These are phyloP conservation scores for Aporrectodea caliginosa DNA, from an alignment of 1,140 invertebrate genomes.

Conservation along the genomic window DNA sequence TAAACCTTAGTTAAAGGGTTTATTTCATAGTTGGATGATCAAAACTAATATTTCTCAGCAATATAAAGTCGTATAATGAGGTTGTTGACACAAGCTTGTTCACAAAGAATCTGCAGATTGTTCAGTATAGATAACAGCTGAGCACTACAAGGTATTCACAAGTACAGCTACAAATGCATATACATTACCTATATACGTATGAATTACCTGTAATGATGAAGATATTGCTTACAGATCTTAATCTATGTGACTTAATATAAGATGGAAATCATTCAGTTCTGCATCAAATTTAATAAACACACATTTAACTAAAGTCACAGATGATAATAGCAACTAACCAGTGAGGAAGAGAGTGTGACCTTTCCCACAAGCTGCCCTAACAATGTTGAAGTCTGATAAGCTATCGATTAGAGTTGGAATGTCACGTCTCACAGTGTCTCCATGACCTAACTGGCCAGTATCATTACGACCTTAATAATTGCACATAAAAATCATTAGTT, in stretches of 20 bases:
- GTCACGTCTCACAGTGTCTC: constrained; percentile 70
- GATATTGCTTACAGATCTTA: neutral
- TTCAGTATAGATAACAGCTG: no score
- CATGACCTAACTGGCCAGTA: constrained; percentile 80
- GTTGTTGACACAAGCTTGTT: no score
- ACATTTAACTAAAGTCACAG: neutral
- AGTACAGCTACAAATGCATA: no score
- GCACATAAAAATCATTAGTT: no score
- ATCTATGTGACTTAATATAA: constrained; percentile 7
- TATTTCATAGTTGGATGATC: no score
- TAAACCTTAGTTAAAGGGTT: no score
- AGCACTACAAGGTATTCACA: no score
- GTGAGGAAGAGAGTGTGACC: constrained; percentile 85
- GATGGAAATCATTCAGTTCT: neutral
- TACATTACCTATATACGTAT: neutral
- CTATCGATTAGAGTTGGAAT: constrained; percentile 71
- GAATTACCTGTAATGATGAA: neutral
- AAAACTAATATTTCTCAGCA: no score
- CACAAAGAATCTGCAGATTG: no score
- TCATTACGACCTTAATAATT: constrained; percentile 71
- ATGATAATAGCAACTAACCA: constrained; percentile 55
- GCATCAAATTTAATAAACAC: constrained; percentile 9
- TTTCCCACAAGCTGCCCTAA: constrained; percentile 78
- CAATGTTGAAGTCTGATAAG: constrained; percentile 72
- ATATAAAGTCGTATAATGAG: no score